Conservation (phyloP, 2,888 invertebrate species). For the Bhutanitis thaidina region DNA sequence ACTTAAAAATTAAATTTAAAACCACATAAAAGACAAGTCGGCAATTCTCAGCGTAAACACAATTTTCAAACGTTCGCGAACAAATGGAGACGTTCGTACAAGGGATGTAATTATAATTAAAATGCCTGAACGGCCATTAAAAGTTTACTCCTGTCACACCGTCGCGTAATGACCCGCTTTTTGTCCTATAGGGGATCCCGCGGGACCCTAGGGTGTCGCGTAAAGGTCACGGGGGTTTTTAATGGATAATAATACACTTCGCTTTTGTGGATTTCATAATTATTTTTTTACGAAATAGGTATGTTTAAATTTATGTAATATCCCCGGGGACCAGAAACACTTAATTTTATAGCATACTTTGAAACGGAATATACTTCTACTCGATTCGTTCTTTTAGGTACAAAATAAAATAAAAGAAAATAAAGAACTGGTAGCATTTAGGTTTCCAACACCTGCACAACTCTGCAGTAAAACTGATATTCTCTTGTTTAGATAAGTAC, state of each 20-base stretch:
- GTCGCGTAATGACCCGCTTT: slow-evolving; percentile 4
- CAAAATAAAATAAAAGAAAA: too few species aligned
- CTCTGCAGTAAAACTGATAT: too few species aligned
- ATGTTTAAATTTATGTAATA: too few species aligned
- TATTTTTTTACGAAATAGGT: too few species aligned
- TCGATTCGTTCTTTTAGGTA: too few species aligned
- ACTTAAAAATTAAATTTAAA: not conserved
- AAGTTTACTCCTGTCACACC: slow-evolving; percentile 2
- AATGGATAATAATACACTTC: slow-evolving; percentile 14
- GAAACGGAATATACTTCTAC: too few species aligned
- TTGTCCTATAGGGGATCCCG: not conserved
- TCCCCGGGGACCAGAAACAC: too few species aligned
- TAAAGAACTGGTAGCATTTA: too few species aligned
- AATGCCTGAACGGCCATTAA: slow-evolving; percentile 6
- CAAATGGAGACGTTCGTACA: slow-evolving; percentile 2
- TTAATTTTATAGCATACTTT: too few species aligned
- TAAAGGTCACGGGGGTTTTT: slow-evolving; percentile 2
- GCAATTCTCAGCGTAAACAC: not conserved
- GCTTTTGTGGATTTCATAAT: slow-evolving; percentile 20
- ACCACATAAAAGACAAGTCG: not conserved
- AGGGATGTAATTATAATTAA: slow-evolving; percentile 7
- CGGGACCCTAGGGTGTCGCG: not conserved
- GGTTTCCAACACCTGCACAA: too few species aligned
- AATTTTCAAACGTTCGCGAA: not conserved
- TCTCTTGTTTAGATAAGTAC: too few species aligned